Conservation (phyloP, 2,113 vertebrate genomes). For the Lucifuga dentata region DNA sequence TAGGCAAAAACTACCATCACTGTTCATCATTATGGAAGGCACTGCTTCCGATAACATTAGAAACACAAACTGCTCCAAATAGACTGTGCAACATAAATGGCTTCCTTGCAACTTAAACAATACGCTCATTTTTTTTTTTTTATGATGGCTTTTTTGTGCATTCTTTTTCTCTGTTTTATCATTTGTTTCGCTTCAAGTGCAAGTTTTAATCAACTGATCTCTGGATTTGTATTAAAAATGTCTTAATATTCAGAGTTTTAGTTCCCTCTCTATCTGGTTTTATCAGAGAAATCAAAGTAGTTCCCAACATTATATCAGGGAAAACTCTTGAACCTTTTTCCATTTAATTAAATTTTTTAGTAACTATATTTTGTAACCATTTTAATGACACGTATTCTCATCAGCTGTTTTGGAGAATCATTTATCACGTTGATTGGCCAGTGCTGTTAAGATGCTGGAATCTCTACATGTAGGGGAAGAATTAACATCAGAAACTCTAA, state of each 20-base stretch:
- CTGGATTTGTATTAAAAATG: not conserved
- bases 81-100: conserved; percentile 68
- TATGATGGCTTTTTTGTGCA: not conserved
- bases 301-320: not conserved
- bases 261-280: not conserved
- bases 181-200: not conserved
- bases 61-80: conserved; percentile 65
- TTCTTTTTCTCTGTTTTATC: not conserved
- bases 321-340: not conserved
- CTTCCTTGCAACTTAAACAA: too few relatives aligned
- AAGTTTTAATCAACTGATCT: not conserved
- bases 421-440: too few relatives aligned
- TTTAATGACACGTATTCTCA: too few relatives aligned
- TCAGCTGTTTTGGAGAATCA: too few relatives aligned
- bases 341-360: not conserved
- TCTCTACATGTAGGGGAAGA: not conserved
- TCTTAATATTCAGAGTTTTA: not conserved
- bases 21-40: conserved; percentile 95
- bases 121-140: not conserved
- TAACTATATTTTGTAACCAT: too few relatives aligned
- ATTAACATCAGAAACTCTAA: not conserved
- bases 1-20: conserved; percentile 98
- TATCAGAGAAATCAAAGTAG: not conserved
- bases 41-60: conserved; percentile 94
- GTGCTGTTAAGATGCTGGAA: too few relatives aligned